Evolutionary conservation across 2,888 invertebrate species (phyloP).

Genomic region (Tortricodes alternella): DNA sequence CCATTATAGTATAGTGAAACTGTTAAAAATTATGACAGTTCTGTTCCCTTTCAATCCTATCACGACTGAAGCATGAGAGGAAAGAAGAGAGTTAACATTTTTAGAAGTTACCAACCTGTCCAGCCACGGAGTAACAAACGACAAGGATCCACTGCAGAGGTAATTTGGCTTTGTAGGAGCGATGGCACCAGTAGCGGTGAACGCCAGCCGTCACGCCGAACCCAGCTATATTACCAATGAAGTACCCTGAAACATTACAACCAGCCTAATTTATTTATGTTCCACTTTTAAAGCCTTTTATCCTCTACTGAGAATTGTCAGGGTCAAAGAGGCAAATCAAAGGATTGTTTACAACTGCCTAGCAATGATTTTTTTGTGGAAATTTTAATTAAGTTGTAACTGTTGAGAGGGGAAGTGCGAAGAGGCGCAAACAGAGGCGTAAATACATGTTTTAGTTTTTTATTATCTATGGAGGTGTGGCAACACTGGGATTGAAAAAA

Average conservation of each 20-base stretch:
- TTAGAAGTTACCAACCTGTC: conserved; percentile 79
- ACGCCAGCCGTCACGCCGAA: conserved; percentile 88
- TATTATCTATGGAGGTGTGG: background rate
- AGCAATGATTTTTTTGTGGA: no score
- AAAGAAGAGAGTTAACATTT: background rate
- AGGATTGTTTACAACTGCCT: no score
- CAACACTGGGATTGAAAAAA: background rate
- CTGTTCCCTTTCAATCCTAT: no score
- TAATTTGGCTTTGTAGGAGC: conserved; percentile 85
- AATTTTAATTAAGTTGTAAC: no score
- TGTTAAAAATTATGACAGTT: no score
- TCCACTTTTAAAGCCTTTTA: no score
- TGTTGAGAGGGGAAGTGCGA: no score
- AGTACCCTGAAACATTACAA: conserved; percentile 61
- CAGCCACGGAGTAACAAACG: conserved; percentile 84
- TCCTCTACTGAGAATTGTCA: no score
- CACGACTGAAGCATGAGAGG: background rate
- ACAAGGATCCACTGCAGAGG: conserved; percentile 83
- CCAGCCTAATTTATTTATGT: no score
- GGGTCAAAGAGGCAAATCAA: no score
- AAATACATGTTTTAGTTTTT: background rate
- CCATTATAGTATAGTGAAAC: no score
- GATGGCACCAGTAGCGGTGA: conserved; percentile 87
- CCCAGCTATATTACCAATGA: conserved; percentile 82
- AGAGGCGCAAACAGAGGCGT: no score